A percentile compares a stretch with the other conserved stretches of the same genome.
These are phyloP conservation scores for Cynocephalus volans DNA, from an alignment of 2,113 vertebrate genomes.

Conservation along the genomic window DNA sequence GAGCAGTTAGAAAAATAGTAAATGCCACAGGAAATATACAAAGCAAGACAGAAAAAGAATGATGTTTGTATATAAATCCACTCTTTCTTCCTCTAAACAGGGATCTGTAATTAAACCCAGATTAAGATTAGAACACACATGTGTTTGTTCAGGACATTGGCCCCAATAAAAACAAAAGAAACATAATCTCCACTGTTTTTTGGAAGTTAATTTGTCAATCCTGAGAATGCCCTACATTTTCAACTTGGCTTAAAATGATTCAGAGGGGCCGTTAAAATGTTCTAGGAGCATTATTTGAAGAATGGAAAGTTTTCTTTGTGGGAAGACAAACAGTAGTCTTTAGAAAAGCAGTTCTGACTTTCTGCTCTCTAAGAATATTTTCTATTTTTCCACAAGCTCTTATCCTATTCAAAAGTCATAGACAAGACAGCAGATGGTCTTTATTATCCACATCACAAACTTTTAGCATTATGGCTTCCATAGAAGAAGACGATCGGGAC, in stretches of 20 bases:
- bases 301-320: background rate
- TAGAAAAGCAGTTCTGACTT: background rate
- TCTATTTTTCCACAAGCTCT: background rate
- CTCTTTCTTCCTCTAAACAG: background rate
- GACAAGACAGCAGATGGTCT: background rate
- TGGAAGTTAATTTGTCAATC: background rate
- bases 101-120: background rate
- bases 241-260: slow-evolving; percentile 40
- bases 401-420: background rate
- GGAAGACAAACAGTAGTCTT: background rate
- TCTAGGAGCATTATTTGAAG: background rate
- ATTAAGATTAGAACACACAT: background rate
- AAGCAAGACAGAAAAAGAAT: background rate
- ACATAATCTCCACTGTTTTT: background rate
- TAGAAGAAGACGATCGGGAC: background rate
- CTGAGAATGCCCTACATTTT: background rate
- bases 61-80: background rate
- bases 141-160: background rate
- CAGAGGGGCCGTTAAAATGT: slow-evolving; percentile 52
- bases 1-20: background rate
- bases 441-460: background rate
- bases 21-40: slow-evolving; percentile 37
- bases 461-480: background rate
- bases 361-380: slow-evolving; percentile 13
- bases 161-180: background rate